A percentile compares a stretch with the other conserved stretches of the same genome.
Evolutionary conservation across 2,113 vertebrate species (phyloP).

Genomic region (Grantiella picta): DNA sequence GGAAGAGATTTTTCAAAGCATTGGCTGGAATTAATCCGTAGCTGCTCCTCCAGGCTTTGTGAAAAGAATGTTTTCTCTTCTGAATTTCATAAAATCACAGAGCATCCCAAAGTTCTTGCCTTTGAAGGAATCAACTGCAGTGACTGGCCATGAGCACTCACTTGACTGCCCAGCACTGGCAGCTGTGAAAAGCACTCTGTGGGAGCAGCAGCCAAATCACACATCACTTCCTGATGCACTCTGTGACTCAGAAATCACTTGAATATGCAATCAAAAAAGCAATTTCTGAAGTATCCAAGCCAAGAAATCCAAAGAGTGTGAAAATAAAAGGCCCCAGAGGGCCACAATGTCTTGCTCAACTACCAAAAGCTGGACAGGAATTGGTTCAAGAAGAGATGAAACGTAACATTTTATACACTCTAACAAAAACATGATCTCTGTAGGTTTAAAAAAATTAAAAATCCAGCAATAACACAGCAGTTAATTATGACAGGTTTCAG

Average conservation of each 20-base stretch:
- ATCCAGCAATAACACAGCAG: not conserved
- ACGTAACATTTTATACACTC: not conserved
- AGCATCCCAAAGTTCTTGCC: not conserved
- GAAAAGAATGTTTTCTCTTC: not conserved
- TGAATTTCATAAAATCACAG: not conserved
- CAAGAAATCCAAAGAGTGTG: not conserved
- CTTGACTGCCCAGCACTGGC: not conserved
- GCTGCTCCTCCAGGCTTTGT: not conserved
- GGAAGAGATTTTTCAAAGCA: not conserved
- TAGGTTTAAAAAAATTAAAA: not conserved
- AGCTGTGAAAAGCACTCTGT: not conserved
- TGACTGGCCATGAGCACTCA: not conserved
- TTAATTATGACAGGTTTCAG: not conserved
- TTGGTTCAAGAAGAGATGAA: not conserved
- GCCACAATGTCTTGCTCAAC: not conserved
- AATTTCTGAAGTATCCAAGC: not conserved
- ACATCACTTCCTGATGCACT: not conserved
- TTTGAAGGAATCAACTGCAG: slow-evolving; percentile 10
- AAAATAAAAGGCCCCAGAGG: not conserved
- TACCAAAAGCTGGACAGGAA: not conserved
- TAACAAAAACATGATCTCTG: not conserved
- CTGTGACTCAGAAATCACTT: not conserved
- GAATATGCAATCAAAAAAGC: not conserved
- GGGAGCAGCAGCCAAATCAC: not conserved
- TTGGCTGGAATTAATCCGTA: not conserved